A percentile compares a stretch with the other conserved stretches of the same genome.
Conservation (phyloP, 2,888 invertebrate species). For the Digitonthophagus gazella region DNA sequence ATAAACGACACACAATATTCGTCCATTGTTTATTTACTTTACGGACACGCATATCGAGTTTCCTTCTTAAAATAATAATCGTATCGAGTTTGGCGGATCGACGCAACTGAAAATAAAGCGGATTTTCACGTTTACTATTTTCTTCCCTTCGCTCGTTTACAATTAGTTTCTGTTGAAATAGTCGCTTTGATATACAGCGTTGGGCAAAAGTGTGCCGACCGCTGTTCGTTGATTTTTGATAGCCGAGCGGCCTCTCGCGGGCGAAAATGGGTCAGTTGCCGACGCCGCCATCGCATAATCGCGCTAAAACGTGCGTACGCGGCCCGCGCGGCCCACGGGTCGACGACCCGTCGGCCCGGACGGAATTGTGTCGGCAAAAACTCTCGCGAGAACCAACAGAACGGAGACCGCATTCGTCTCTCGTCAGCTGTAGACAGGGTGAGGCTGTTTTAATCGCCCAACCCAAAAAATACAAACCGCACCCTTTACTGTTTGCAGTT, state of each 20-base stretch:
- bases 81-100: background rate
- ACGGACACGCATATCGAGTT: background rate
- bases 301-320: background rate
- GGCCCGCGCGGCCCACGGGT: background rate
- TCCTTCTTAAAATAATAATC: background rate
- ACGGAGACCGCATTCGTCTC: background rate
- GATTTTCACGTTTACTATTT: too few relatives aligned
- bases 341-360: background rate
- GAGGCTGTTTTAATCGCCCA: too few relatives aligned
- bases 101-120: too few relatives aligned
- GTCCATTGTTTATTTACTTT: background rate
- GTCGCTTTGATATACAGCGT: too few relatives aligned
- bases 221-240: background rate
- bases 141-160: too few relatives aligned
- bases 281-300: background rate
- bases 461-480: too few relatives aligned
- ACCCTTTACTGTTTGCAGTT: too few relatives aligned
- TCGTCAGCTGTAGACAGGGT: too few relatives aligned
- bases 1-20: background rate
- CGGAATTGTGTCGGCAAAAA: background rate
- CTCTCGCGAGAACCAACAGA: background rate
- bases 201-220: background rate
- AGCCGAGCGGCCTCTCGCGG: background rate
- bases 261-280: background rate
- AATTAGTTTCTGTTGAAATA: too few relatives aligned